Evolutionary conservation across 2,797 vertebrate species (phyloP).

Genomic region (Cryptoprocta ferox): DNA sequence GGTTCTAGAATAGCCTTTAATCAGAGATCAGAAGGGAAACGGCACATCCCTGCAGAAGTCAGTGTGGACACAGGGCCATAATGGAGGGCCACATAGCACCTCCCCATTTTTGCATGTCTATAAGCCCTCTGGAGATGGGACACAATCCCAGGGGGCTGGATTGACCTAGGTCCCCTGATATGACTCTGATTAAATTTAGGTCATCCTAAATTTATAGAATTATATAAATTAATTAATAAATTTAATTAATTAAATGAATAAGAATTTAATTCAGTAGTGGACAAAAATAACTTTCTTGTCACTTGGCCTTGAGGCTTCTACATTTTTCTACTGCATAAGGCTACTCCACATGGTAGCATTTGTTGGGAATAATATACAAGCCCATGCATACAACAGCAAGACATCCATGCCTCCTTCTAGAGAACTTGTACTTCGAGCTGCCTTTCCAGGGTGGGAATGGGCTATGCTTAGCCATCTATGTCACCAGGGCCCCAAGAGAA

Average conservation of each 20-base stretch:
- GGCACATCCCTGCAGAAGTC: background rate
- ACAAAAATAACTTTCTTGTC: background rate
- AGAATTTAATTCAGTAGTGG: background rate
- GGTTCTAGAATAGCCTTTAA: background rate
- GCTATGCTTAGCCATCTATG: background rate
- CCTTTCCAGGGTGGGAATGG: rapidly evolving
- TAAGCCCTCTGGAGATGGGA: background rate
- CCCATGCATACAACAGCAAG: rapidly evolving
- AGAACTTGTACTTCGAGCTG: rapidly evolving
- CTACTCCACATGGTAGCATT: rapidly evolving
- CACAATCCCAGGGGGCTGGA: background rate
- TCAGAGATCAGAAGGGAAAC: background rate
- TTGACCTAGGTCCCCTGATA: background rate
- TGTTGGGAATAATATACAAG: rapidly evolving
- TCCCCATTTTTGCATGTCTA: background rate
- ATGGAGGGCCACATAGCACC: background rate
- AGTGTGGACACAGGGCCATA: background rate
- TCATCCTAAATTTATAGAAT: no score
- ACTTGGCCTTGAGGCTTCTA: background rate
- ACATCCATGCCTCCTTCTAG: rapidly evolving
- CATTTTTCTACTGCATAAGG: rapidly evolving
- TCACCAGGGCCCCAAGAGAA: rapidly evolving
- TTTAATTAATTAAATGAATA: no score
- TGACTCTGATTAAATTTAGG: background rate
- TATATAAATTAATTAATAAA: no score